Evolutionary conservation across 2,888 invertebrate genomes (phyloP).

Genomic region (Drepanosiphum platanoidis): DNA sequence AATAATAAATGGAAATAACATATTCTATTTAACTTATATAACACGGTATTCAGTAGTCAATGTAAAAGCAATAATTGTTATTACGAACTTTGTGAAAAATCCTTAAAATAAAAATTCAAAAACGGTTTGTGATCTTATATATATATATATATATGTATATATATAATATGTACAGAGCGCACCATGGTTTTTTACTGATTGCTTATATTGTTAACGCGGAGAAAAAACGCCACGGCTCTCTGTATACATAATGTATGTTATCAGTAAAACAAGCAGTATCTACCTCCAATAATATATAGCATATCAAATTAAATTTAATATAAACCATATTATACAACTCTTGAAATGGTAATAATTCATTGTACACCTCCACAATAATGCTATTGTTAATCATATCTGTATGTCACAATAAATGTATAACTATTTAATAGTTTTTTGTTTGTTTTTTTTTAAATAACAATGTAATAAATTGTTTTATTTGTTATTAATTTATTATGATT

Average conservation of each 20-base stretch:
- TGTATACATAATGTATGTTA: slow-evolving; percentile 11
- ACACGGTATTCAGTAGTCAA: slow-evolving; percentile 60
- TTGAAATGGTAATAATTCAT: slow-evolving; percentile 29
- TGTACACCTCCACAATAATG: background rate
- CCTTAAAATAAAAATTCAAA: slow-evolving; percentile 3
- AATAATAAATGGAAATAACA: slow-evolving; percentile 46
- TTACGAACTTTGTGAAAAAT: slow-evolving; percentile 30
- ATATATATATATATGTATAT: background rate
- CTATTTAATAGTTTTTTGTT: background rate
- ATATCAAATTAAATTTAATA: slow-evolving; percentile 36
- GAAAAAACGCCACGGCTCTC: background rate
- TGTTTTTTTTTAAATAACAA: slow-evolving; percentile 8
- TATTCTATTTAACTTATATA: slow-evolving; percentile 51
- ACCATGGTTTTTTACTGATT: background rate
- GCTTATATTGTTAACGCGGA: background rate
- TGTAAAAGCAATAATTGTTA: slow-evolving; percentile 60
- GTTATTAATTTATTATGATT: background rate
- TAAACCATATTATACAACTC: background rate
- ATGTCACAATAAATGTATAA: slow-evolving; percentile 12
- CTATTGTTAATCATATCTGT: slow-evolving; percentile 39
- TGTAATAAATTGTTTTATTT: slow-evolving; percentile 11
- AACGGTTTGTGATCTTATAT: slow-evolving; percentile 20
- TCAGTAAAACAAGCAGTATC: slow-evolving; percentile 25
- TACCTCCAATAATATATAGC: slow-evolving; percentile 36
- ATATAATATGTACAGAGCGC: background rate